Evolutionary conservation across 2,113 vertebrate species (phyloP).

Genomic region (Regulus satrapa): DNA sequence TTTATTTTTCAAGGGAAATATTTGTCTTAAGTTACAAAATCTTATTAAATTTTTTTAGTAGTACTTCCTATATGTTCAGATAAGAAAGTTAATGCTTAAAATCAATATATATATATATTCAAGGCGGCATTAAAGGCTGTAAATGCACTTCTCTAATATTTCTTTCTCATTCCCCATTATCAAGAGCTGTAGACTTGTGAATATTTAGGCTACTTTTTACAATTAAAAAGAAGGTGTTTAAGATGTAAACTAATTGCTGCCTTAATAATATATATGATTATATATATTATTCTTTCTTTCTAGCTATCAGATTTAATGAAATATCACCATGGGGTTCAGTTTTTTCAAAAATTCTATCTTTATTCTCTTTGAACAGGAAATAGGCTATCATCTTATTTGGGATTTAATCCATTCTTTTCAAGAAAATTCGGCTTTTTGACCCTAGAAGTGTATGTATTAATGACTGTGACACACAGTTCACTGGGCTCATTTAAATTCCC

Average conservation of each 20-base stretch:
- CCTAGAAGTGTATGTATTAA: background rate
- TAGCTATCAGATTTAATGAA: background rate
- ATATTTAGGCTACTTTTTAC: background rate
- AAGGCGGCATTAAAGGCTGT: background rate
- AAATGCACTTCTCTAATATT: background rate
- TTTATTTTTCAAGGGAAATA: background rate
- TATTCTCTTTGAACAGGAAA: background rate
- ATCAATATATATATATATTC: background rate
- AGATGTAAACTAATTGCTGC: background rate
- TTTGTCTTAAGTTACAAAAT: background rate
- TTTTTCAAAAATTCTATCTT: background rate
- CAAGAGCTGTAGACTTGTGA: background rate
- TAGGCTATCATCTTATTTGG: background rate
- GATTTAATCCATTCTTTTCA: background rate
- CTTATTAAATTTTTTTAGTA: background rate
- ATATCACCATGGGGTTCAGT: background rate
- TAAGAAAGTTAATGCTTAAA: background rate
- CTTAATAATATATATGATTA: background rate
- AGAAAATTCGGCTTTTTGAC: background rate
- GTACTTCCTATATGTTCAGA: rapidly evolving
- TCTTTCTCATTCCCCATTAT: background rate
- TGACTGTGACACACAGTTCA: background rate
- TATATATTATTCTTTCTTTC: background rate
- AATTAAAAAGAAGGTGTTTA: background rate
- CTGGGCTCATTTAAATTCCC: background rate